These are phyloP conservation scores for Elephantulus edwardii DNA, from an alignment of 2,113 vertebrate genomes.

Conservation along the genomic window DNA sequence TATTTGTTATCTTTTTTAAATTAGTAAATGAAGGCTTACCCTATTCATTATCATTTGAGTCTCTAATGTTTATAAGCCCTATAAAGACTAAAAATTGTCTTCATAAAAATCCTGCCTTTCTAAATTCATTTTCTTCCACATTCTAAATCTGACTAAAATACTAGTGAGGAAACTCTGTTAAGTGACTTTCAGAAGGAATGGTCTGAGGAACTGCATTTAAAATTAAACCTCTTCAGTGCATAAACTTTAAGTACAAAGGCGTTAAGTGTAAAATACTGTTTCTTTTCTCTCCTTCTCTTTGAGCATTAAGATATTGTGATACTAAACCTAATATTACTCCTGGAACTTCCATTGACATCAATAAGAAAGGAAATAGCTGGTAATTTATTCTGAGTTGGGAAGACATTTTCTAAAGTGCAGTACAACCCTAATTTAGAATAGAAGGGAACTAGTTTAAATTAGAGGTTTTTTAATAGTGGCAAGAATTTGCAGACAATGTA, in stretches of 20 bases:
- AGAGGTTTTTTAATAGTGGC: constrained; percentile 74
- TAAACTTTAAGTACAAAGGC: constrained; percentile 8
- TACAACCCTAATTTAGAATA: constrained; percentile 70
- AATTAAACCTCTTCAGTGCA: constrained; percentile 42
- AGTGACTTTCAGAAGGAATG: constrained; percentile 38
- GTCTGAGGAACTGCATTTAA: not conserved
- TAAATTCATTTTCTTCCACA: not conserved
- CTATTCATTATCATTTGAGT: not conserved
- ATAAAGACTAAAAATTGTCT: not conserved
- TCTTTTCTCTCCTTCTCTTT: constrained; percentile 5
- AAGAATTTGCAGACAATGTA: constrained; percentile 79
- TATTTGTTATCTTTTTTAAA: not conserved
- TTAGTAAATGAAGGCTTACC: not conserved
- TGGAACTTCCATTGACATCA: constrained; percentile 47
- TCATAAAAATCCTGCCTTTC: not conserved
- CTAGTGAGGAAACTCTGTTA: not conserved
- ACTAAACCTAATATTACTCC: constrained; percentile 30
- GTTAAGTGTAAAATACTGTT: not conserved
- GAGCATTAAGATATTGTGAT: constrained; percentile 2
- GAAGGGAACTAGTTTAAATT: constrained; percentile 76
- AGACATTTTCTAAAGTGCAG: constrained; percentile 72
- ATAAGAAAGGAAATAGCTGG: constrained; percentile 67
- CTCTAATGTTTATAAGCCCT: not conserved
- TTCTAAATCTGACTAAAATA: not conserved
- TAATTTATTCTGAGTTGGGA: constrained; percentile 61